Conservation (phyloP, 2,797 vertebrate genomes). For the Spinibarbus caldwelli region DNA sequence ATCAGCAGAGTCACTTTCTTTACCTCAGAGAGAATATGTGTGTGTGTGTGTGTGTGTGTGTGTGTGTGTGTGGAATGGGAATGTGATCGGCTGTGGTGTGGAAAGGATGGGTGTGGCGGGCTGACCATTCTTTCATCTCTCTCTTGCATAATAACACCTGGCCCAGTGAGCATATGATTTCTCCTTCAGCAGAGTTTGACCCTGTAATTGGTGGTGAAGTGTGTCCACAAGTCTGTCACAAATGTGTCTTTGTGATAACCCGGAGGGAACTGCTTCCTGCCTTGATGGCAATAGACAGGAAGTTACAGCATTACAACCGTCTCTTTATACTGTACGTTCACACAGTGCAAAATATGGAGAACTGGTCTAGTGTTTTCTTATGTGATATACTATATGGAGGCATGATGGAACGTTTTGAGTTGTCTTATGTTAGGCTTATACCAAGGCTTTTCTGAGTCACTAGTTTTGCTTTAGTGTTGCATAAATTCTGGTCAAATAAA, state of each 20-base stretch:
- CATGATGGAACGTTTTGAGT: not conserved
- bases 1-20: not conserved
- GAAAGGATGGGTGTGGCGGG: slow-evolving; percentile 37
- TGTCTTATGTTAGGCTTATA: not conserved
- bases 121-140: slow-evolving; percentile 31
- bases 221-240: slow-evolving; percentile 32
- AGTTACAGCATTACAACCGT: not conserved
- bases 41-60: slow-evolving; percentile 58
- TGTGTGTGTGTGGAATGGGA: slow-evolving; percentile 58
- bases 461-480: not conserved
- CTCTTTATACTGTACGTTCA: not conserved
- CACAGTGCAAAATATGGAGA: not conserved
- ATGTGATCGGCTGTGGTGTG: slow-evolving; percentile 52
- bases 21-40: not conserved
- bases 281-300: slow-evolving; percentile 12
- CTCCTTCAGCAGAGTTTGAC: slow-evolving; percentile 30
- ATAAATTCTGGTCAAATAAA: not conserved
- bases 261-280: slow-evolving; percentile 29
- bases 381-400: not conserved
- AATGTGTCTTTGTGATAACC: slow-evolving; percentile 39
- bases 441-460: not conserved
- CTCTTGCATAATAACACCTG: slow-evolving; percentile 52
- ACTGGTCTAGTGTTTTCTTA: not conserved
- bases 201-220: slow-evolving; percentile 43
- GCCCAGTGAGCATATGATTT: slow-evolving; percentile 42